Evolutionary conservation across 1,140 invertebrate genomes (phyloP), one percentile per base, ranked within the genome.

Genomic region (Penaeus indicus): DNA sequence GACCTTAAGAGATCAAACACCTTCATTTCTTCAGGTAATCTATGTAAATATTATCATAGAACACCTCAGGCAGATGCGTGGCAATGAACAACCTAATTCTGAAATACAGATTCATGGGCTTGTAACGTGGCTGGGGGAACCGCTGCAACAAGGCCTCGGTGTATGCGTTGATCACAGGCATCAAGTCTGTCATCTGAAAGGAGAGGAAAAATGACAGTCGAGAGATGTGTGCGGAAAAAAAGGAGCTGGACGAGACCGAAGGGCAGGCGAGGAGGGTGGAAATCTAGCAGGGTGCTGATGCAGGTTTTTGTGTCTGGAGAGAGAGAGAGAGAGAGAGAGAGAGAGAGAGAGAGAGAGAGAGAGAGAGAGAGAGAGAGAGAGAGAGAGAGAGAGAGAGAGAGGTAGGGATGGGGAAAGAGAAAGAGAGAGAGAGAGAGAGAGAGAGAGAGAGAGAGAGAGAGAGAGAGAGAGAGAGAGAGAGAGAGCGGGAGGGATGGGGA

Each of bases 51-150:
- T 75, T 88, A 32, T 88, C 86, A 69, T 88, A 88, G 47, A 88
- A 19, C 1, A 47, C 69, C 80, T 88, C 86, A 3, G 80, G 86
- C 13, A 83, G 67, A 32, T 88, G 86, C 8, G 79, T 88, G n/a
- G 86, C 86, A 0, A 88, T 47, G 69, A 88, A 88, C 18, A 88
- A 1, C n/a, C 86, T 42, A 3, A 42, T 22, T 4, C 69, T 54
- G 80, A 88, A 88, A 80, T 88, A 88, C n/a, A 88, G 67, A 62
- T 83, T 61, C 86, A 88, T 88, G 25, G 86, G 79, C 54, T 10
- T 61, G 67, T 88, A 88, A 19, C 86, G 80, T 13, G 32, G 79
- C 67, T 88, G 86, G 25, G 86, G 86, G 67, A 22, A 88, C 13
- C 80, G 67, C 80, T 88, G 86, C 10, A 83, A 19, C 16, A 88